Percentiles rank a stretch among this genome's conserved stretches.
Evolutionary conservation across 2,113 vertebrate species (phyloP).

Genomic region (Microcebus griseorufus): DNA sequence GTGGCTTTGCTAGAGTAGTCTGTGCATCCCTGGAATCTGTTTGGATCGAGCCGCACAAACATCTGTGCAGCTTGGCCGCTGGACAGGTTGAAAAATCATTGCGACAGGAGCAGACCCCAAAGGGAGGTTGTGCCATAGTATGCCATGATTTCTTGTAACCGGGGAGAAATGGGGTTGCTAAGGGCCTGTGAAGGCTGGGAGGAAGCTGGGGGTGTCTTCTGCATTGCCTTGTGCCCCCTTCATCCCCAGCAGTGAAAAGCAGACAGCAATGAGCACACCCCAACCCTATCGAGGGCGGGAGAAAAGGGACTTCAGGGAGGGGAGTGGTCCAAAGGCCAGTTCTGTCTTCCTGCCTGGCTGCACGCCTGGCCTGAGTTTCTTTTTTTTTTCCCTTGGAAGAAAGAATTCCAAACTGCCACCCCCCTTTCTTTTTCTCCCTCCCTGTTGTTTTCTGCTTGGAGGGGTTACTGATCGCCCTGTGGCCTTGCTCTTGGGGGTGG

Average conservation of each 20-base stretch:
- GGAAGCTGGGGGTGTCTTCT: background rate
- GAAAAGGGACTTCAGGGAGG: background rate
- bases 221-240: background rate
- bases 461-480: background rate
- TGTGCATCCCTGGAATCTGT: background rate
- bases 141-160: no score
- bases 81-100: background rate
- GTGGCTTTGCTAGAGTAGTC: background rate
- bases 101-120: background rate
- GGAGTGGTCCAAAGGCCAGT: no score
- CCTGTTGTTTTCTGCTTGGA: background rate
- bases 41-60: background rate
- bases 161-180: no score
- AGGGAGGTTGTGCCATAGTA: background rate
- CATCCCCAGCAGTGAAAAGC: background rate
- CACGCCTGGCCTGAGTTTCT: background rate
- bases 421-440: background rate
- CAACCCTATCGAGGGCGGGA: background rate
- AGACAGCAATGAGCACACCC: background rate
- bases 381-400: background rate
- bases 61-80: background rate
- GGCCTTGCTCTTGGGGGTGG: background rate
- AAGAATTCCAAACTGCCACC: no score
- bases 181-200: background rate
- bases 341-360: background rate